Percentiles rank a stretch among this genome's conserved stretches.
phyloP scores from a whole-genome alignment of 2,888 invertebrate species.

The Amaurobius ferox region DNA sequence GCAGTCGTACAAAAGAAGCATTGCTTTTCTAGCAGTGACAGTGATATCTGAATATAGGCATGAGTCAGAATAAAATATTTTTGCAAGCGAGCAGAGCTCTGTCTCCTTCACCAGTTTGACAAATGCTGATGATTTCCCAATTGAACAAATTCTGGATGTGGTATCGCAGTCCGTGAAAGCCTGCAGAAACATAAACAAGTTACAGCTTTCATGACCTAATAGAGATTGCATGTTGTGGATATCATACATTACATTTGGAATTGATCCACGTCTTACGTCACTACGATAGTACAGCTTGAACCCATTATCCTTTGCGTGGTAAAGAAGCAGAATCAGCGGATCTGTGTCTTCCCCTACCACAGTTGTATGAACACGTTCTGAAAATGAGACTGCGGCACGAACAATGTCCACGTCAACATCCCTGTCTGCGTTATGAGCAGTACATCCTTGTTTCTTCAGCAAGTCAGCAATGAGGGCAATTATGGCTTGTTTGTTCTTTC shows the following conservation, averaged over 20 bases:
- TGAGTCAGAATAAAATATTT: neutral
- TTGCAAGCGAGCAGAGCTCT: neutral
- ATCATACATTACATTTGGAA: constrained; percentile 17
- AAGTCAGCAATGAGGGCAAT: too few species aligned
- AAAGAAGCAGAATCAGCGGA: neutral
- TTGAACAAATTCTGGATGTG: neutral
- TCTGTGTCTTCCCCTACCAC: neutral
- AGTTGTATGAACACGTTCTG: neutral
- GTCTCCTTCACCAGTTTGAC: too few species aligned
- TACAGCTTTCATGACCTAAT: constrained; percentile 11
- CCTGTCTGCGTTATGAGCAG: neutral
- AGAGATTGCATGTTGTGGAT: constrained; percentile 13
- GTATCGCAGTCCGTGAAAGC: neutral
- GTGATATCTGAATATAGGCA: neutral
- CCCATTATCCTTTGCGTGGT: neutral
- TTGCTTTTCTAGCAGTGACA: constrained; percentile 7
- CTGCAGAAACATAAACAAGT: constrained; percentile 2
- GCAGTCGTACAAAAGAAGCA: constrained; percentile 12
- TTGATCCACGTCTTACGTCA: neutral
- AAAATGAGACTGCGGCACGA: too few species aligned
- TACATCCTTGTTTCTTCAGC: neutral
- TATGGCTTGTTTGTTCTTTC: too few species aligned
- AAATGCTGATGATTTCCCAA: neutral
- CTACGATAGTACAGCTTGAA: too few species aligned
- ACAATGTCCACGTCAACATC: too few species aligned